Conservation (phyloP, 2,797 vertebrate genomes). For the Clarias laeviceps region DNA sequence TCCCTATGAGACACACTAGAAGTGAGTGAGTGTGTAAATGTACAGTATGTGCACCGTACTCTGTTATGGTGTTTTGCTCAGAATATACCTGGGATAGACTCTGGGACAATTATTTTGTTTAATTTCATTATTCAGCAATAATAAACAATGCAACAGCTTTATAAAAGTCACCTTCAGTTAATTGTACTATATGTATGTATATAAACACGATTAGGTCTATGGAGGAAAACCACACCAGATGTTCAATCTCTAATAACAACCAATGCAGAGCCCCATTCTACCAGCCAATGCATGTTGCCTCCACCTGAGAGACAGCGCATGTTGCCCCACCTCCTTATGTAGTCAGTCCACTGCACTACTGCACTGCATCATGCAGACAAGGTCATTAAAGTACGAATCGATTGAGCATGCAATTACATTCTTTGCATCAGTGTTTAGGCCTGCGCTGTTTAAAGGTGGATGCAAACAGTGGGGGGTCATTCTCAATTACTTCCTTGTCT, state of each 20-base stretch:
- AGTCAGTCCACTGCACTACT: slow-evolving; percentile 27
- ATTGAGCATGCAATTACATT: slow-evolving; percentile 42
- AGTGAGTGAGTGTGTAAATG: background rate
- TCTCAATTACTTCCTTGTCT: slow-evolving; percentile 22
- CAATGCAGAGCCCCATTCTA: slow-evolving; percentile 35
- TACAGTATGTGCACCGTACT: background rate
- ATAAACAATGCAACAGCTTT: background rate
- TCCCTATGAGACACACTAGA: slow-evolving; percentile 4
- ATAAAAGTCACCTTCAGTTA: slow-evolving; percentile 46
- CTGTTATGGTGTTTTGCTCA: background rate
- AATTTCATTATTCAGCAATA: background rate
- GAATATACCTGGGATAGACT: background rate
- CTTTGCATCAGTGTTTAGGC: slow-evolving; percentile 27
- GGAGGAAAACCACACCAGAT: slow-evolving; percentile 52
- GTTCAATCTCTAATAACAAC: slow-evolving; percentile 36
- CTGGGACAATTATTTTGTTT: background rate
- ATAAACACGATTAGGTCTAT: slow-evolving; percentile 1
- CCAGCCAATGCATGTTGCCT: slow-evolving; percentile 45
- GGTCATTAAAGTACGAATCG: slow-evolving; percentile 60
- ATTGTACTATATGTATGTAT: background rate
- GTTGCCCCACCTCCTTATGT: slow-evolving; percentile 30
- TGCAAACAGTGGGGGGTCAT: slow-evolving; percentile 22
- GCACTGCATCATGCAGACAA: slow-evolving; percentile 62
- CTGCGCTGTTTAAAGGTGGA: slow-evolving; percentile 40
- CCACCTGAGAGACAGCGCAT: slow-evolving; percentile 34